Conservation (phyloP, 2,797 vertebrate genomes). For the Poecilia wingei region DNA sequence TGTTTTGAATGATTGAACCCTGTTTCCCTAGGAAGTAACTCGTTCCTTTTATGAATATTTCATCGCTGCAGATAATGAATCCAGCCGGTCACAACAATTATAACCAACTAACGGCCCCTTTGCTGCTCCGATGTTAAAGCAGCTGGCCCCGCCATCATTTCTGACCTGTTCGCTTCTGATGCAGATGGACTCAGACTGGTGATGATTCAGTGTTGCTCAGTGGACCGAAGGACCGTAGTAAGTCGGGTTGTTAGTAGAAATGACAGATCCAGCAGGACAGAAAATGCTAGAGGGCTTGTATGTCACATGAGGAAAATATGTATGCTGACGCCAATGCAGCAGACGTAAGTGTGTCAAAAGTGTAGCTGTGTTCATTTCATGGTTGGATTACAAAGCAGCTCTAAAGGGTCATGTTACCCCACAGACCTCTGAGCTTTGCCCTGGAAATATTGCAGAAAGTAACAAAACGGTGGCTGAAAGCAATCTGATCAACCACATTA, state of each 20-base stretch:
- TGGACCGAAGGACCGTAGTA: conserved; percentile 35
- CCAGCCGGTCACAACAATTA: conserved; percentile 56
- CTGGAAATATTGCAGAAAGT: neutral
- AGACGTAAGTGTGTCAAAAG: conserved; percentile 7
- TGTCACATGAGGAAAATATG: conserved; percentile 12
- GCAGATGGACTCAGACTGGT: conserved; percentile 46
- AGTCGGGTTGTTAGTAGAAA: conserved; percentile 15
- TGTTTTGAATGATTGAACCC: conserved; percentile 68
- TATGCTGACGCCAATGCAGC: neutral
- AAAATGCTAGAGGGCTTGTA: conserved; percentile 17
- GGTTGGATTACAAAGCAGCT: conserved; percentile 1
- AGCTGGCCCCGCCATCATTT: conserved; percentile 50
- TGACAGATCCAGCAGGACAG: conserved; percentile 20
- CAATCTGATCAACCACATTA: neutral
- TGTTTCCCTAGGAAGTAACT: conserved; percentile 72
- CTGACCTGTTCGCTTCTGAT: conserved; percentile 62
- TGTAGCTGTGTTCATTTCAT: conserved; percentile 4
- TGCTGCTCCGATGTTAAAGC: conserved; percentile 42
- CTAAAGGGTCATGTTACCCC: neutral
- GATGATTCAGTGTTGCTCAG: conserved; percentile 44
- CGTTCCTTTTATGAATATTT: conserved; percentile 82
- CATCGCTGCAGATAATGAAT: conserved; percentile 70
- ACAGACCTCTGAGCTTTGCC: neutral
- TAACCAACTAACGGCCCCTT: conserved; percentile 68
- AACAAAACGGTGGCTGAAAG: neutral